phyloP scores from a whole-genome alignment of 2,113 vertebrate species.

The Thymallus thymallus region DNA sequence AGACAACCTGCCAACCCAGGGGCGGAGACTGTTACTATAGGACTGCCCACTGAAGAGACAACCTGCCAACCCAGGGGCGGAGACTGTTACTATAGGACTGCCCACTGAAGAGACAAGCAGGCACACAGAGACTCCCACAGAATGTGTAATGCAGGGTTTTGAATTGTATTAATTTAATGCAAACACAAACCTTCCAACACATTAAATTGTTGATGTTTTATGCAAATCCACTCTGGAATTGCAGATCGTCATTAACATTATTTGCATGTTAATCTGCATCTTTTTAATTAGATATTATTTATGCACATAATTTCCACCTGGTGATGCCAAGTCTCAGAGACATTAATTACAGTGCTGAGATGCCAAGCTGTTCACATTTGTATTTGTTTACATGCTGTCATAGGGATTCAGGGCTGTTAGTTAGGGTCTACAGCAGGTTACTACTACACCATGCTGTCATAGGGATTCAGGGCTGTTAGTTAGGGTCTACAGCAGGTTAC shows the following conservation, averaged over 20 bases:
- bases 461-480: too few relatives aligned
- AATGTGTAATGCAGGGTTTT: constrained; percentile 99
- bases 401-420: constrained; percentile 94
- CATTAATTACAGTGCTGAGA: constrained; percentile 99
- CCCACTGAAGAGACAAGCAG: constrained; percentile 30
- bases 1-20: too few relatives aligned
- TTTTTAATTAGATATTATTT: constrained; percentile 99
- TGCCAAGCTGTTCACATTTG: constrained; percentile 99
- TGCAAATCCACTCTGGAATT: constrained; percentile 99
- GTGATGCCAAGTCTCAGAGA: constrained; percentile 96
- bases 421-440: too few relatives aligned
- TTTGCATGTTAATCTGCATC: constrained; percentile 99
- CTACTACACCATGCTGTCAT: too few relatives aligned
- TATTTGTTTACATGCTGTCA: constrained; percentile 99
- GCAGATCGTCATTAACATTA: constrained; percentile 99
- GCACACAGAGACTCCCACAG: constrained; percentile 84
- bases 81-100: too few relatives aligned
- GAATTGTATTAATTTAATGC: constrained; percentile 99
- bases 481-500: too few relatives aligned
- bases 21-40: too few relatives aligned
- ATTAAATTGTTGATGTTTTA: constrained; percentile 99
- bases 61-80: constrained; percentile 29
- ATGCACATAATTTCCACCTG: constrained; percentile 99
- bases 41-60: too few relatives aligned
- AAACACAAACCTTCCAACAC: constrained; percentile 99